phyloP scores from a whole-genome alignment of 2,113 vertebrate genomes.

The Paradisaea rubra region DNA sequence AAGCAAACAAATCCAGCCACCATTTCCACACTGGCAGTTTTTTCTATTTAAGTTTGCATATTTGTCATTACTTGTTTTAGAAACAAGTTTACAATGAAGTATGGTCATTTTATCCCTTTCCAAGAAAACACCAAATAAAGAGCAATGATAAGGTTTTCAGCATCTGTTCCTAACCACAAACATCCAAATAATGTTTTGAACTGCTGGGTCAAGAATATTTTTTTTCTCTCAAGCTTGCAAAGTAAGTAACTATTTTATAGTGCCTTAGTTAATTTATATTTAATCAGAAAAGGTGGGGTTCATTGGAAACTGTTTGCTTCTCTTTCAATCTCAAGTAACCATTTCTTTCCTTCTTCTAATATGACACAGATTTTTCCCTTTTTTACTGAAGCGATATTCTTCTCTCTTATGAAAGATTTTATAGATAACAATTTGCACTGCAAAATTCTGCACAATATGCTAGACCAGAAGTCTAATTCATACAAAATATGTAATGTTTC shows the following conservation, averaged over 20 bases:
- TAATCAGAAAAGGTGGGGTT: neutral
- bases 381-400: neutral
- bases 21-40: neutral
- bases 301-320: neutral
- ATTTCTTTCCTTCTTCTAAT: neutral
- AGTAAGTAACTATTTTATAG: neutral
- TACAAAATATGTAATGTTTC: neutral
- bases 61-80: neutral
- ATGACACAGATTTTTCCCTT: neutral
- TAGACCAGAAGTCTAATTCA: neutral
- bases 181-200: neutral
- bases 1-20: neutral
- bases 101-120: neutral
- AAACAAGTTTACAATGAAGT: neutral
- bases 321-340: neutral
- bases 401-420: neutral
- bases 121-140: neutral
- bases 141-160: neutral
- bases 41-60: neutral
- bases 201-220: neutral
- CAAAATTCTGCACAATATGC: neutral
- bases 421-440: neutral
- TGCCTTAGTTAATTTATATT: neutral
- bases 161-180: neutral
- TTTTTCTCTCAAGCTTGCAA: neutral